These are phyloP conservation scores for Ectropis crepuscularia DNA, from an alignment of 2,888 invertebrate species.

Conservation along the genomic window DNA sequence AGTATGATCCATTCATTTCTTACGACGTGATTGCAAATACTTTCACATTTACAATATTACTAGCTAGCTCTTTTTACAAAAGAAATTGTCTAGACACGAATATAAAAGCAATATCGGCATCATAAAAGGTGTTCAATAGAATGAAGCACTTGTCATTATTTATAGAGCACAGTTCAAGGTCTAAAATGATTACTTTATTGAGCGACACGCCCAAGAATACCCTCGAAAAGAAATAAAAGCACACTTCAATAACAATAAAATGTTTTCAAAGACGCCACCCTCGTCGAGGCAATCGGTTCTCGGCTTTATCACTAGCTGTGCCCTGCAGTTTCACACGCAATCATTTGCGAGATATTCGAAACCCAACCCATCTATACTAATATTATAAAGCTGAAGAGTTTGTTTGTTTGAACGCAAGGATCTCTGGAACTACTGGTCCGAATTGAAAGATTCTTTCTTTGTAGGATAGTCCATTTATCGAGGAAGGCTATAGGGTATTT, in stretches of 20 bases:
- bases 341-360: neutral
- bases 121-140: neutral
- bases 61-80: neutral
- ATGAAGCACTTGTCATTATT: conserved; percentile 3
- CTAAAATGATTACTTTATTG: conserved; percentile 16
- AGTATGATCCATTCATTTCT: no score
- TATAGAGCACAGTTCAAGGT: conserved; percentile 12
- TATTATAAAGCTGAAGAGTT: no score
- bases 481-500: no score
- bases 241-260: conserved; percentile 30
- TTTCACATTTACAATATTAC: neutral
- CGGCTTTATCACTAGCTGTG: conserved; percentile 25
- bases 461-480: no score
- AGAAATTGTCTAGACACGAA: neutral
- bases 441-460: no score
- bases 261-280: conserved; percentile 17
- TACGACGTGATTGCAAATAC: no score
- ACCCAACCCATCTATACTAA: no score
- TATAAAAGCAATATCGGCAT: neutral
- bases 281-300: conserved; percentile 17
- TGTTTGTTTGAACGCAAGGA: no score
- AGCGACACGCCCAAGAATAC: conserved; percentile 5
- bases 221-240: conserved; percentile 26
- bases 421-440: no score
- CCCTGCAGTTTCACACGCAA: neutral